phyloP scores from a whole-genome alignment of 1,140 invertebrate genomes.

The Vanessa tameamea region DNA sequence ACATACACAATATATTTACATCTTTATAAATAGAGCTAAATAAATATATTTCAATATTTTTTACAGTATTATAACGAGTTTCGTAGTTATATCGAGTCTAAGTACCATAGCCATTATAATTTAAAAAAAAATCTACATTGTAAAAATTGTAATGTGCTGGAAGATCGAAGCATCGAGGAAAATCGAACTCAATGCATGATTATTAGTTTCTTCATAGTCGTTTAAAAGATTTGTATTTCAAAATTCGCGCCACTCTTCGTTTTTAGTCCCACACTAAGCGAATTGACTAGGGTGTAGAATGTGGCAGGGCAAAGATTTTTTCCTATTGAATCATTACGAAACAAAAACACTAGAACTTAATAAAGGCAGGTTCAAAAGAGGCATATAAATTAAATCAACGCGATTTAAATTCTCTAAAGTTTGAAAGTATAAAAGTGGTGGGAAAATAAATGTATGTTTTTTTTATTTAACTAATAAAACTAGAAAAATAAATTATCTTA shows the following conservation, averaged over 20 bases:
- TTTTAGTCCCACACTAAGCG: background rate
- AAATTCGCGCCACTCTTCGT: no score
- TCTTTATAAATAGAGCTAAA: background rate
- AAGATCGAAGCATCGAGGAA: no score
- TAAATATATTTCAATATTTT: constrained; percentile 3
- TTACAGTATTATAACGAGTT: background rate
- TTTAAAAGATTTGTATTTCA: no score
- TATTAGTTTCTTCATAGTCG: no score
- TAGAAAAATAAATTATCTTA: constrained; percentile 55
- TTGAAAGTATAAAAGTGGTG: constrained; percentile 46
- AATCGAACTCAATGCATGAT: no score
- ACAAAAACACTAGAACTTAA: no score
- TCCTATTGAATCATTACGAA: no score
- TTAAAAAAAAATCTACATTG: constrained; percentile 22
- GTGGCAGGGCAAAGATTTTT: background rate
- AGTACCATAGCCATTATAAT: constrained; percentile 20
- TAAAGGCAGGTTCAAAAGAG: no score
- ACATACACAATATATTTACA: constrained; percentile 4
- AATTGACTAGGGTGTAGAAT: constrained; percentile 20
- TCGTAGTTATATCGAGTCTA: background rate
- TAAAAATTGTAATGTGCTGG: background rate
- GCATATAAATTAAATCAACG: no score
- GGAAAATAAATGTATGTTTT: constrained; percentile 55
- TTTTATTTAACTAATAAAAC: constrained; percentile 45
- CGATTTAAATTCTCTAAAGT: no score